Base-by-base conservation (phyloP, 2,888 invertebrate genomes). In the Ethmia dodecea region DNA sequence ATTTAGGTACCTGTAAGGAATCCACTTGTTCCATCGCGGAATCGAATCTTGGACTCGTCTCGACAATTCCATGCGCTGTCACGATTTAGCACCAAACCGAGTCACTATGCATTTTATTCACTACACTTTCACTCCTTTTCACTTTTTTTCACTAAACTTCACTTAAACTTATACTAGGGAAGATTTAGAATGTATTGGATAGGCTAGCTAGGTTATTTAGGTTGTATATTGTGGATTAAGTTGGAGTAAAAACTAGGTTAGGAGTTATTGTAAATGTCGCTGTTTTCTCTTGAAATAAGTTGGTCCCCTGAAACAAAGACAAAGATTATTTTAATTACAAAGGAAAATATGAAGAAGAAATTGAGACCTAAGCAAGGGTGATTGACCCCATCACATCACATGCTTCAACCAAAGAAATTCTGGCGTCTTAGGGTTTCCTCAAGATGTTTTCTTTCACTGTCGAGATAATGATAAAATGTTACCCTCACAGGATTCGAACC, bases 291-390 rank as follows among this genome's bases (percentile, higher is more conserved):
- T 53, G 52, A 41, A 43, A 51, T 47, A 6, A 6, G 50, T 76
- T 80, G 79, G 78, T 79, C 77, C 77, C 78, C 79, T 79, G 76
- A 0, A 80, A 80, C 75, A 77, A 76, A 43, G 35, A 29, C 6
- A 18, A 18, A 5, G 6, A 5, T 8, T 9, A 18, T 18, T 18
- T 18, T 18, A 8, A 2, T 8, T 9, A 18, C 6, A 18, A 5
- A 8, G 5, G n/a, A 18, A 18, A 18, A 18, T 8, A 18, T 5
- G 18, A 18, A 9, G 18, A 18, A 18, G 18, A n/a, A n/a, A n/a
- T n/a, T n/a, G n/a, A n/a, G n/a, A n/a, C n/a, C n/a, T n/a, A n/a
- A n/a, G n/a, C n/a, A n/a, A n/a, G n/a, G n/a, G n/a, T n/a, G n/a
- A n/a, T n/a, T n/a, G n/a, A n/a, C n/a, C n/a, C n/a, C n/a, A n/a